Percentiles rank a stretch among this genome's conserved stretches.
phyloP scores from a whole-genome alignment of 1,140 invertebrate genomes.

The Aphelenchoides besseyi region DNA sequence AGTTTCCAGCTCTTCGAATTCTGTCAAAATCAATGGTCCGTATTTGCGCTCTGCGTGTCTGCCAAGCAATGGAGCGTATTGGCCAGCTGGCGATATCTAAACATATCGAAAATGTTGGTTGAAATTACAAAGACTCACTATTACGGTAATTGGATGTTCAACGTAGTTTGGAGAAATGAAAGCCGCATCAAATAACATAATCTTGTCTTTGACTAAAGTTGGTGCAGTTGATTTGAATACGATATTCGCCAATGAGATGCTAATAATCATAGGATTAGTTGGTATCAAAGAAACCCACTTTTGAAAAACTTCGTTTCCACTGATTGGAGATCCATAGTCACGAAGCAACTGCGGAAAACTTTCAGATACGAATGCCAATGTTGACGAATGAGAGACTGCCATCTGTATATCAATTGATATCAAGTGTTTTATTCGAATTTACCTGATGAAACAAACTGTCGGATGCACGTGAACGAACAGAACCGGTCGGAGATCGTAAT shows the following conservation, averaged over 20 bases:
- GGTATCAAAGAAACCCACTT: constrained; percentile 9
- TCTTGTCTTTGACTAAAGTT: constrained; percentile 19
- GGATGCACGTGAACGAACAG: not conserved
- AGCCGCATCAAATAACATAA: constrained; percentile 22
- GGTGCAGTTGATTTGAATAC: constrained; percentile 28
- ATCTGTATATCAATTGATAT: constrained; percentile 11
- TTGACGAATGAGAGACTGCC: constrained; percentile 23
- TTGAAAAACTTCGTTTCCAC: constrained; percentile 23
- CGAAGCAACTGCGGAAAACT: constrained; percentile 18
- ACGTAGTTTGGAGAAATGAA: constrained; percentile 16
- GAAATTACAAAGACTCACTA: constrained; percentile 10
- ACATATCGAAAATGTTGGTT: constrained; percentile 68
- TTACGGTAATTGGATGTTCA: constrained; percentile 27
- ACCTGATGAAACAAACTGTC: constrained; percentile 14
- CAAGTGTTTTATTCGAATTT: not conserved
- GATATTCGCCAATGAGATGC: constrained; percentile 16
- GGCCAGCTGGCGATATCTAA: constrained; percentile 38
- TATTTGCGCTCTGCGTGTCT: constrained; percentile 35
- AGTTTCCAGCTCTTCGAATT: constrained; percentile 39
- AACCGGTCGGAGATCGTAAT: constrained; percentile 13
- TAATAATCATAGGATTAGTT: not conserved
- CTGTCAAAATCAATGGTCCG: constrained; percentile 32
- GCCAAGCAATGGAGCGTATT: constrained; percentile 43
- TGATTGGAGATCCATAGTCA: not conserved
- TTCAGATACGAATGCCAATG: constrained; percentile 26